Percentiles rank a stretch among this genome's conserved stretches.
phyloP scores from a whole-genome alignment of 2,113 vertebrate species.

The Aldabrachelys gigantea region DNA sequence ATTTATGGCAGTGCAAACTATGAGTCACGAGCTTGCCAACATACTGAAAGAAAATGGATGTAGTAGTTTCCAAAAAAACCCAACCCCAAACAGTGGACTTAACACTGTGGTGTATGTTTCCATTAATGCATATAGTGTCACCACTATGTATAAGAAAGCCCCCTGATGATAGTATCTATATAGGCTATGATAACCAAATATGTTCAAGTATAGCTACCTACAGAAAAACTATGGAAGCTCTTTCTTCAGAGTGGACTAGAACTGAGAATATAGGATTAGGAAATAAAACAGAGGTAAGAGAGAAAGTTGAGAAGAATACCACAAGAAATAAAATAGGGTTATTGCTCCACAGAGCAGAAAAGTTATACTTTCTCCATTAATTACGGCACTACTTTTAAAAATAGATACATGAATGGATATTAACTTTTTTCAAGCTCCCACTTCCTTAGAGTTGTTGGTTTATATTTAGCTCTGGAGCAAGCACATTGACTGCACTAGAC shows the following conservation, averaged over 20 bases:
- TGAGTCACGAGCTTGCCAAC: neutral
- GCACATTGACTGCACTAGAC: neutral
- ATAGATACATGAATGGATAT: neutral
- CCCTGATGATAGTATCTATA: neutral
- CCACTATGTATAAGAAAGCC: neutral
- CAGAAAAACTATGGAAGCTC: neutral
- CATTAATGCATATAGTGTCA: neutral
- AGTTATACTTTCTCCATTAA: neutral
- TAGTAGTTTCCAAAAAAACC: neutral
- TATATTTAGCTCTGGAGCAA: neutral
- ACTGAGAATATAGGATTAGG: neutral
- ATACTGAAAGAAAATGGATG: neutral
- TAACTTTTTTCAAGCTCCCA: neutral
- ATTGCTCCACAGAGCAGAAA: neutral
- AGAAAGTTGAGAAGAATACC: neutral
- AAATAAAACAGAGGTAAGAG: neutral
- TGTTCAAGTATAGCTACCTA: neutral
- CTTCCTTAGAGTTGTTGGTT: neutral
- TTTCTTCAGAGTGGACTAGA: neutral
- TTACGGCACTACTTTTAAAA: neutral
- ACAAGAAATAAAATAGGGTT: neutral
- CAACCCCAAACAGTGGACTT: neutral
- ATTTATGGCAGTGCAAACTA: neutral
- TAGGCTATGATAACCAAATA: neutral
- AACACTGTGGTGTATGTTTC: neutral